Percentiles rank a stretch among this genome's conserved stretches.
These are phyloP conservation scores for Proales similis DNA, from an alignment of 1,140 invertebrate genomes.

Conservation along the genomic window DNA sequence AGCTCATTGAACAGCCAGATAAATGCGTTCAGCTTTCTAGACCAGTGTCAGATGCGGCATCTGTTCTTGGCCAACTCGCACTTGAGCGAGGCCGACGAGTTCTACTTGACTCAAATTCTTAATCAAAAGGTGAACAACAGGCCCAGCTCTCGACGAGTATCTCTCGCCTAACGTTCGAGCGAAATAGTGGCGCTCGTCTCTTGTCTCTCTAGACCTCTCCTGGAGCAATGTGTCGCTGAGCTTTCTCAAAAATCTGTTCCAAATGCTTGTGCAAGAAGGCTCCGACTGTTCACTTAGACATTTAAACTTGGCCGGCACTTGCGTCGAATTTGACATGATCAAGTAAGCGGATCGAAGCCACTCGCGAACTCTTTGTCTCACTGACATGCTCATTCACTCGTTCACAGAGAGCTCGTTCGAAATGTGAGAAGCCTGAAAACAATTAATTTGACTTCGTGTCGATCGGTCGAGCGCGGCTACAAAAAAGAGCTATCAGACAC, in stretches of 20 bases:
- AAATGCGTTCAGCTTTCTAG: conserved; percentile 13
- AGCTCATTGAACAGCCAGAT: conserved; percentile 23
- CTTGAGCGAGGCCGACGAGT: not conserved
- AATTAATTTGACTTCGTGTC: conserved; percentile 31
- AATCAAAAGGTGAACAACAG: too few species aligned
- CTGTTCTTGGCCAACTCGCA: conserved; percentile 6
- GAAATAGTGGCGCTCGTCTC: not conserved
- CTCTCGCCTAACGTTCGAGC: too few species aligned
- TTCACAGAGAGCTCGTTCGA: conserved; percentile 1
- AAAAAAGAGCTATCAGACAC: conserved; percentile 5
- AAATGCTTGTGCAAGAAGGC: not conserved
- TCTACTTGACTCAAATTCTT: not conserved
- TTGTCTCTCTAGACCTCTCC: conserved; percentile 13
- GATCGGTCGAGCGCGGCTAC: conserved; percentile 15
- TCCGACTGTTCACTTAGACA: not conserved
- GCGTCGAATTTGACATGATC: conserved; percentile 20
- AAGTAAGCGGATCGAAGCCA: not conserved
- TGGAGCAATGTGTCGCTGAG: not conserved
- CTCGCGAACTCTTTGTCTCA: not conserved
- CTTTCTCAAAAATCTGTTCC: not conserved
- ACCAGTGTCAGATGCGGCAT: conserved; percentile 4
- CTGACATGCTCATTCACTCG: not conserved
- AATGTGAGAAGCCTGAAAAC: conserved; percentile 6
- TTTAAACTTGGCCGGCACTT: conserved; percentile 18
- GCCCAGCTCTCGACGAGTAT: too few species aligned